Conservation (phyloP, 2,888 invertebrate species). For the Ganaspis brasiliensis region DNA sequence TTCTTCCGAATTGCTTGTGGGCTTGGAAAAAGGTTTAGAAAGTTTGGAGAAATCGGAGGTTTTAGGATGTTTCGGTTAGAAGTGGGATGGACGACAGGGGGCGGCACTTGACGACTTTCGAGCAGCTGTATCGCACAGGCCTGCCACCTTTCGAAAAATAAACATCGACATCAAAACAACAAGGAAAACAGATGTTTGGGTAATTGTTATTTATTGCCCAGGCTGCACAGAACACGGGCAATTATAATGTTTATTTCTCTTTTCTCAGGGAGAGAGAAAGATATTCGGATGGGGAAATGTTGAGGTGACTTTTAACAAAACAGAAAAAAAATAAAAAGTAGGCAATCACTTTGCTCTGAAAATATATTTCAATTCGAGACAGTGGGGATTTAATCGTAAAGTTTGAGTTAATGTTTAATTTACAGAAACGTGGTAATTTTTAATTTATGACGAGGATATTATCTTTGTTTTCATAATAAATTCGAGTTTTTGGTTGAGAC, state of each 20-base stretch:
- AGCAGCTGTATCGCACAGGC: constrained; percentile 25
- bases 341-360: too few relatives aligned
- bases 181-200: constrained; percentile 13
- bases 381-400: too few relatives aligned
- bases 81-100: neutral
- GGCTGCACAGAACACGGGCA: neutral
- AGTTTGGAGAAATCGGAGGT: neutral
- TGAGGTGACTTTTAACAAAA: too few relatives aligned
- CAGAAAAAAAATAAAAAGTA: too few relatives aligned
- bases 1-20: neutral
- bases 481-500: too few relatives aligned
- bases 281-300: too few relatives aligned
- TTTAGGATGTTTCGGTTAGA: neutral
- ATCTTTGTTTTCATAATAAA: too few relatives aligned
- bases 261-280: neutral
- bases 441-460: too few relatives aligned
- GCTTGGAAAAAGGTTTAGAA: neutral
- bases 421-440: too few relatives aligned
- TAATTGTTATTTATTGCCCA: constrained; percentile 1
- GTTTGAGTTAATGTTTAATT: too few relatives aligned
- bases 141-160: neutral
- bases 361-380: too few relatives aligned
- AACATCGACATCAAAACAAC: constrained; percentile 14
- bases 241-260: neutral
- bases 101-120: neutral